phyloP scores from a whole-genome alignment of 2,797 vertebrate genomes.

The Craterocephalus amniculus region DNA sequence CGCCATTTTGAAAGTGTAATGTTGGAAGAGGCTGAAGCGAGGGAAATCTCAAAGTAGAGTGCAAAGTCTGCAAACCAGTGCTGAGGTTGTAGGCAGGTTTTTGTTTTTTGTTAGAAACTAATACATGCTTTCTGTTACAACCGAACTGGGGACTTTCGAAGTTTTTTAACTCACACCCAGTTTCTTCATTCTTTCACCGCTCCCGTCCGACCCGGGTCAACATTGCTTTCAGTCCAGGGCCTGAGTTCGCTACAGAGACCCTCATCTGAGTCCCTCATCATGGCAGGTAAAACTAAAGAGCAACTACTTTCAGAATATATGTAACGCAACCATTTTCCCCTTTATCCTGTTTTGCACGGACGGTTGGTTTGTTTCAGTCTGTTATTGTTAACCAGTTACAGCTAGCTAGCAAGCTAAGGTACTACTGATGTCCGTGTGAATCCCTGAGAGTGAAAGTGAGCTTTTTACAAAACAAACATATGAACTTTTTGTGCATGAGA shows the following conservation, averaged over 20 bases:
- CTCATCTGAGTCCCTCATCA: constrained; percentile 56
- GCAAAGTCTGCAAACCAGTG: constrained; percentile 65
- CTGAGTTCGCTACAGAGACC: constrained; percentile 56
- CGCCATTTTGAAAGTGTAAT: constrained; percentile 83
- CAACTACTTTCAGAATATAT: background rate
- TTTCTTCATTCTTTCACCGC: constrained; percentile 37
- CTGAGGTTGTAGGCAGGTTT: background rate
- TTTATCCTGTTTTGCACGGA: background rate
- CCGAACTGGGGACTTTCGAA: constrained; percentile 1
- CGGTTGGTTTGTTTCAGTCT: constrained; percentile 9
- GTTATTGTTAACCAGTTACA: constrained; percentile 28
- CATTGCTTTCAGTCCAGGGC: constrained; percentile 58
- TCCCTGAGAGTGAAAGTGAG: constrained; percentile 30
- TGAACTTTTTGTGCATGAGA: background rate
- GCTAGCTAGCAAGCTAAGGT: constrained; percentile 64
- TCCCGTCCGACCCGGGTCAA: constrained; percentile 62
- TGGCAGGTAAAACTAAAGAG: constrained; percentile 76
- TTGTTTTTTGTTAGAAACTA: constrained; percentile 1
- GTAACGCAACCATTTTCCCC: background rate
- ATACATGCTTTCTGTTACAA: background rate
- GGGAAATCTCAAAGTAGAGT: constrained; percentile 74
- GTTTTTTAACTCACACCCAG: constrained; percentile 10
- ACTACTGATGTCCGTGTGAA: constrained; percentile 36
- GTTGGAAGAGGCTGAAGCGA: constrained; percentile 67
- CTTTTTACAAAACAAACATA: background rate